phyloP scores from a whole-genome alignment of 2,797 vertebrate genomes.

The Atherinosoma microstoma region DNA sequence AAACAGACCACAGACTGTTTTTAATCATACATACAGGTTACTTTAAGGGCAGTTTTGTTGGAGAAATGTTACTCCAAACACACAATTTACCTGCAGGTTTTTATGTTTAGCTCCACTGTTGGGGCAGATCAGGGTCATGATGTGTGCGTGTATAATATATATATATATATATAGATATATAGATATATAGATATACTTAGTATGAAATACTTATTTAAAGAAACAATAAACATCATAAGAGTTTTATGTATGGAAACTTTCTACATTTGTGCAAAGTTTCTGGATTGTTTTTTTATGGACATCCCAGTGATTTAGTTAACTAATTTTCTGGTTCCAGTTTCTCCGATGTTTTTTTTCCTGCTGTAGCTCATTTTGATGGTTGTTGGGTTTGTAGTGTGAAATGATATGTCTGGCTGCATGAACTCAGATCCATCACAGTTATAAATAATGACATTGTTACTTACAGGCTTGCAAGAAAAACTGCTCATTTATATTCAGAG shows the following conservation, averaged over 20 bases:
- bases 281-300: neutral
- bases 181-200: neutral
- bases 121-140: slow-evolving; percentile 56
- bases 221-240: slow-evolving; percentile 60
- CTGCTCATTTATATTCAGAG: neutral
- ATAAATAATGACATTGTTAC: neutral
- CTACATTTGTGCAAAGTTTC: neutral
- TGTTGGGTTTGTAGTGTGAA: neutral
- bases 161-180: neutral
- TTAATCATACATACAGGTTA: too few relatives aligned
- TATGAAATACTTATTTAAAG: slow-evolving; percentile 86
- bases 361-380: neutral
- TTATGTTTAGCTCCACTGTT: slow-evolving; percentile 18
- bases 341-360: neutral
- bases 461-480: slow-evolving; percentile 1
- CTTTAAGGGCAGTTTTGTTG: neutral
- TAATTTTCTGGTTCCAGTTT: neutral
- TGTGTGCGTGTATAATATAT: too few relatives aligned
- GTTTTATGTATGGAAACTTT: slow-evolving; percentile 45
- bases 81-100: slow-evolving; percentile 37
- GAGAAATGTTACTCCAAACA: slow-evolving; percentile 36
- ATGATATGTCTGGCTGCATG: neutral
- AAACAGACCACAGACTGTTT: neutral
- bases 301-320: neutral
- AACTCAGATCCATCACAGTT: neutral